Evolutionary conservation across 2,888 invertebrate species (phyloP).

Genomic region (Ichneumoninae sp.): DNA sequence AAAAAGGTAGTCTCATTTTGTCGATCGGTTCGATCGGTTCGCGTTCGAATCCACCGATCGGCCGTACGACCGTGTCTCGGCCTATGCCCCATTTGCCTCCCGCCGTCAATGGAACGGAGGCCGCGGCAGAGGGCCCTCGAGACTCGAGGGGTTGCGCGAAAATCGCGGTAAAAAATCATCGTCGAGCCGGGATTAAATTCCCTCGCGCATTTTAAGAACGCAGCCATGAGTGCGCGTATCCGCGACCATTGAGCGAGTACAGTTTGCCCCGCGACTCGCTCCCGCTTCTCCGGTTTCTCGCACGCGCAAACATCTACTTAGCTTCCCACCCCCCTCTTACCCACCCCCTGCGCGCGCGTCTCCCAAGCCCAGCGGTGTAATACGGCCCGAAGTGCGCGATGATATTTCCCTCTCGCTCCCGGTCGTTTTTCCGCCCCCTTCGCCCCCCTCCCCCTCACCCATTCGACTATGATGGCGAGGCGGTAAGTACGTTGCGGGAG

Average conservation of each 20-base stretch:
- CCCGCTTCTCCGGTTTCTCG: slow-evolving; percentile 56
- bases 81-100: slow-evolving; percentile 9
- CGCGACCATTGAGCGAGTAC: slow-evolving; percentile 55
- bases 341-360: slow-evolving; percentile 19
- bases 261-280: slow-evolving; percentile 38
- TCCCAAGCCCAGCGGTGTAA: slow-evolving; percentile 23
- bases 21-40: no score
- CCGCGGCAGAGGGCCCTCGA: slow-evolving; percentile 26
- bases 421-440: slow-evolving; percentile 27
- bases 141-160: slow-evolving; percentile 49
- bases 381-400: slow-evolving; percentile 24
- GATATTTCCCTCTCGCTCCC: slow-evolving; percentile 23
- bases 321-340: neutral
- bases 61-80: no score
- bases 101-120: neutral
- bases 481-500: slow-evolving; percentile 62
- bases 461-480: slow-evolving; percentile 14
- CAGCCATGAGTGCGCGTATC: slow-evolving; percentile 55
- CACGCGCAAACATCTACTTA: slow-evolving; percentile 68
- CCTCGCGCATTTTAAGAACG: slow-evolving; percentile 64
- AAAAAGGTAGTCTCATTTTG: no score
- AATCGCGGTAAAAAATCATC: slow-evolving; percentile 63
- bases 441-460: neutral
- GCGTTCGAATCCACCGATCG: no score
- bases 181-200: slow-evolving; percentile 59